Percentiles rank a stretch among this genome's conserved stretches.
Evolutionary conservation across 1,140 invertebrate genomes (phyloP).

Genomic region (Drosophila willistoni): DNA sequence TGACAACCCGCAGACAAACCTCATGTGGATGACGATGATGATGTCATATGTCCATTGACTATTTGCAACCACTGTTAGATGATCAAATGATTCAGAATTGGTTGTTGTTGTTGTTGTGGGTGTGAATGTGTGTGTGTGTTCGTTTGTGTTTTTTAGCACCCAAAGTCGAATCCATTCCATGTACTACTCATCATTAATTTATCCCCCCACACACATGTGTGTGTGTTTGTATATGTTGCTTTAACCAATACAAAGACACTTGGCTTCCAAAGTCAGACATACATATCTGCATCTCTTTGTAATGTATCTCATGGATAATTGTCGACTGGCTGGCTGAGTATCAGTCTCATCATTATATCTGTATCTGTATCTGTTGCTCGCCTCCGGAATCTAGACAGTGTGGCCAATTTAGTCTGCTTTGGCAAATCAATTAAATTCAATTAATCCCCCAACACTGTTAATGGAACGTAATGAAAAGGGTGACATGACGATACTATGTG

Average conservation of each 20-base stretch:
- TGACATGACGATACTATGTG: constrained; percentile 73
- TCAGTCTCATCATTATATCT: not conserved
- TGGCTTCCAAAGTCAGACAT: constrained; percentile 39
- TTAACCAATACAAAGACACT: constrained; percentile 32
- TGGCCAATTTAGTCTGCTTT: constrained; percentile 83
- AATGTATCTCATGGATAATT: constrained; percentile 59
- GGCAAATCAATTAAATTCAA: constrained; percentile 83
- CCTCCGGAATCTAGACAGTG: constrained; percentile 78
- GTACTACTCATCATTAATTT: constrained; percentile 80
- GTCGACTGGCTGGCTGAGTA: constrained; percentile 46
- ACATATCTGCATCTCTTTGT: constrained; percentile 38
- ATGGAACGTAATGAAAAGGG: constrained; percentile 83
- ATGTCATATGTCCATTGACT: constrained; percentile 61
- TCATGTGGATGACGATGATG: constrained; percentile 52
- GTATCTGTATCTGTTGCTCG: constrained; percentile 28
- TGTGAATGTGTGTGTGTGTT: too few species aligned
- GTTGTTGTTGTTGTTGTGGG: not conserved
- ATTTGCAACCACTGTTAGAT: constrained; percentile 76
- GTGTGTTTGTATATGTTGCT: not conserved
- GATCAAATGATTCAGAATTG: constrained; percentile 60
- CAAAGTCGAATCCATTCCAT: constrained; percentile 75
- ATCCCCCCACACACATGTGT: constrained; percentile 28
- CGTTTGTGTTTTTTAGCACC: constrained; percentile 31
- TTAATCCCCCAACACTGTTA: constrained; percentile 83
- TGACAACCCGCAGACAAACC: constrained; percentile 64